These are phyloP conservation scores for Melospiza georgiana DNA, from an alignment of 2,113 vertebrate genomes.

Conservation along the genomic window DNA sequence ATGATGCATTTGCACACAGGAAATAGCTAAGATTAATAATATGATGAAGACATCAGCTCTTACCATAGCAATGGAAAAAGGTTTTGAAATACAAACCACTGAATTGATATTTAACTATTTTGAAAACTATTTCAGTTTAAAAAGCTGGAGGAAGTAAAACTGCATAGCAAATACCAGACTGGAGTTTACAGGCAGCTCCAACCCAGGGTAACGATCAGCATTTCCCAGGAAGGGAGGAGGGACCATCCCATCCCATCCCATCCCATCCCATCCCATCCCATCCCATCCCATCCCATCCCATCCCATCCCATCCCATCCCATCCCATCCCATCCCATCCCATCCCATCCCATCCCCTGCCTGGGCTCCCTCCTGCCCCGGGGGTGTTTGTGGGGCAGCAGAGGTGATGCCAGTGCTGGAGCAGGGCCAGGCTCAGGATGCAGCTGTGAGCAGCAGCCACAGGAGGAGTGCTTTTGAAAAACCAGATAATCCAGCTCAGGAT, in stretches of 20 bases:
- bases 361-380: neutral
- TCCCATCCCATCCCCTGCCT: neutral
- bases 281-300: too few relatives aligned
- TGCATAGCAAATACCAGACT: neutral
- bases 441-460: neutral
- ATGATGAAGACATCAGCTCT: neutral
- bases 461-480: neutral
- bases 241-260: too few relatives aligned
- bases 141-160: neutral
- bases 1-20: neutral
- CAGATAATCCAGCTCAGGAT: slow-evolving; percentile 34
- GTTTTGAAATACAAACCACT: neutral
- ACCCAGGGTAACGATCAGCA: neutral
- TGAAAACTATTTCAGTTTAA: neutral
- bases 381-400: neutral
- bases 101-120: neutral
- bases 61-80: neutral
- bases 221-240: neutral
- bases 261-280: too few relatives aligned
- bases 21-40: neutral
- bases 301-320: too few relatives aligned
- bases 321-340: neutral
- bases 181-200: neutral
- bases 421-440: neutral
- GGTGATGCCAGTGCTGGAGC: fast-evolving